Evolutionary conservation across 2,113 vertebrate genomes (phyloP).

Genomic region (Grallaria varia): DNA sequence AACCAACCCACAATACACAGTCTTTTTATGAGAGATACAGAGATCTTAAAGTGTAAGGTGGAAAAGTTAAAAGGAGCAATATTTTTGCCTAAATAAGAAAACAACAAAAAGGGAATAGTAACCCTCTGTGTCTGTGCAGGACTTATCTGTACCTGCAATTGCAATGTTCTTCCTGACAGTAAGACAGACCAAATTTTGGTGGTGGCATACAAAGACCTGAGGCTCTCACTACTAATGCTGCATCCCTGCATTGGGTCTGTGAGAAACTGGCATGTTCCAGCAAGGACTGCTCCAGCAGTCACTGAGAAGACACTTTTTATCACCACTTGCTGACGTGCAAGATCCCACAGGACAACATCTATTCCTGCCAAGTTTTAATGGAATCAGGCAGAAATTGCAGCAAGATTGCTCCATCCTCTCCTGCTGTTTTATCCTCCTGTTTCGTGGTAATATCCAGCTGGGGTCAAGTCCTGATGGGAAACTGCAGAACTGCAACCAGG

Average conservation of each 20-base stretch:
- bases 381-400: neutral
- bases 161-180: neutral
- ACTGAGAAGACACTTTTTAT: neutral
- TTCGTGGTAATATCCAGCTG: neutral
- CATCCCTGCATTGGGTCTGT: neutral
- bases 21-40: neutral
- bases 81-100: neutral
- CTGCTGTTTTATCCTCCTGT: neutral
- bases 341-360: neutral
- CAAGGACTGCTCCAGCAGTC: neutral
- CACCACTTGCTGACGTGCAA: neutral
- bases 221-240: neutral
- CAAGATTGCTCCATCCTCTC: neutral
- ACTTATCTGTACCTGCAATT: accelerated
- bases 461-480: neutral
- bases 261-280: neutral
- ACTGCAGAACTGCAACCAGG: neutral
- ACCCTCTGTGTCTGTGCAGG: neutral
- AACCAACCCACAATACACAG: neutral
- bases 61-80: neutral
- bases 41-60: neutral
- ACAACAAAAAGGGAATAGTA: neutral
- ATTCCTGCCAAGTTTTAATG: neutral
- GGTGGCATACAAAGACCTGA: neutral
- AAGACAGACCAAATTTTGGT: neutral